Evolutionary conservation across 37 sponge, comb jelly and placozoan species (phyloP).

Genomic region (Aplysina aerophoba): DNA sequence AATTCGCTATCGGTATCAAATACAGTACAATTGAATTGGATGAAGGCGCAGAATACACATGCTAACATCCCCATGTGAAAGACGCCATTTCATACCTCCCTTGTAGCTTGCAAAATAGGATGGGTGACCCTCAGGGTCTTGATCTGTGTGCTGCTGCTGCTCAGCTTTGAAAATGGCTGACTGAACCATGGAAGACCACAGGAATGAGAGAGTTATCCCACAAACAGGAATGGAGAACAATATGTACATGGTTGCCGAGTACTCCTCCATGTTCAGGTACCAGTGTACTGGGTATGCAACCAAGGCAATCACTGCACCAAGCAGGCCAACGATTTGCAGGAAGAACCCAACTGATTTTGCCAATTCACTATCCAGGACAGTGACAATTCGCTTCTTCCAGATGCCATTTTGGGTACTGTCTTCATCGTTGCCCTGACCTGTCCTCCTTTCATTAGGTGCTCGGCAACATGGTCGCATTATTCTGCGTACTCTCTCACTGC

Average conservation of each 20-base stretch:
- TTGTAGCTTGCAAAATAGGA: slow-evolving; percentile 26
- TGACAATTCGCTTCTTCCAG: no score
- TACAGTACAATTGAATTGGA: no score
- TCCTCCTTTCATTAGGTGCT: slow-evolving; percentile 66
- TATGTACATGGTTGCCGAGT: background rate
- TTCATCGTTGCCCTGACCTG: slow-evolving; percentile 46
- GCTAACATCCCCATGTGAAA: no score
- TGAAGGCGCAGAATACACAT: no score
- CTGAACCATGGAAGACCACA: slow-evolving; percentile 28
- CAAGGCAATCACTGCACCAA: background rate
- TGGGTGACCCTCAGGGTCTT: background rate
- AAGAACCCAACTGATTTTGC: slow-evolving; percentile 27
- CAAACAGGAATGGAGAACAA: slow-evolving; percentile 6
- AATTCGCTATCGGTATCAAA: no score
- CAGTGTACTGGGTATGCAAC: no score
- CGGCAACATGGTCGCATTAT: slow-evolving; percentile 33
- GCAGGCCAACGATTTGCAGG: slow-evolving; percentile 39
- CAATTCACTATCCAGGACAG: slow-evolving; percentile 29
- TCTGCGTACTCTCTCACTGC: no score
- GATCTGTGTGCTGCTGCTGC: no score
- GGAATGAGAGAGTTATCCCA: slow-evolving; percentile 24
- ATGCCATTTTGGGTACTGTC: no score
- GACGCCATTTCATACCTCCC: slow-evolving; percentile 33
- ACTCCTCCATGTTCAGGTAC: no score
- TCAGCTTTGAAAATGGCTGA: background rate